phyloP scores from a whole-genome alignment of 2,113 vertebrate species.

The Phalacrocorax brasilianus region DNA sequence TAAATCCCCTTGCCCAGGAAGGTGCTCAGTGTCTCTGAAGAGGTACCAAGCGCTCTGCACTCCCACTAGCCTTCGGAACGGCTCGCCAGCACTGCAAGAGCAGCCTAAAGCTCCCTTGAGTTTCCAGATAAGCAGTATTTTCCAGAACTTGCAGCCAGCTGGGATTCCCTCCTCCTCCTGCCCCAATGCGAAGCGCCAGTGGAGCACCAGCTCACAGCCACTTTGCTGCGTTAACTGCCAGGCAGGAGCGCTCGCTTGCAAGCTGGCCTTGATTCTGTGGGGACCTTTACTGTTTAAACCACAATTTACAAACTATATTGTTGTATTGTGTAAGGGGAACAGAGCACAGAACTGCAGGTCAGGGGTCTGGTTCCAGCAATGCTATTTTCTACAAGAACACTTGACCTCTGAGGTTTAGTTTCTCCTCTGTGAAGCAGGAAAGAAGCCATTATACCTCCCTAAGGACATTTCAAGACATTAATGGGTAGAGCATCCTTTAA shows the following conservation, averaged over 20 bases:
- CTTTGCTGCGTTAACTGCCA: background rate
- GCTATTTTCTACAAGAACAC: background rate
- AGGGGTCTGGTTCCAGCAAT: background rate
- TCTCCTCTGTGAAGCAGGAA: background rate
- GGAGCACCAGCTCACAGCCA: background rate
- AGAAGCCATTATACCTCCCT: background rate
- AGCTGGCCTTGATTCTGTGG: background rate
- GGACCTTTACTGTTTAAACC: background rate
- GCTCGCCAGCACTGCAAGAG: background rate
- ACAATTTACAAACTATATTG: background rate
- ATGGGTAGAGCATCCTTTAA: background rate
- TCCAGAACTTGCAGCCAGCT: background rate
- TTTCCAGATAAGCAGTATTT: background rate
- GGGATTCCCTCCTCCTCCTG: background rate
- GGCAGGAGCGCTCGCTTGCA: background rate
- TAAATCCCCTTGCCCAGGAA: background rate
- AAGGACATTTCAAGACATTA: background rate
- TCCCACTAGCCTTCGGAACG: background rate
- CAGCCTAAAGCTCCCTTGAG: background rate
- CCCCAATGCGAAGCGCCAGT: rapidly evolving
- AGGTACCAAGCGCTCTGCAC: background rate
- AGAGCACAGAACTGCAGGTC: background rate
- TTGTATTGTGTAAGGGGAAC: background rate
- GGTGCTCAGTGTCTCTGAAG: background rate
- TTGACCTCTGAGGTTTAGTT: background rate